A percentile compares a stretch with the other conserved stretches of the same genome.
Conservation (phyloP, 2,113 vertebrate genomes). For the Atlantisia rogersi region DNA sequence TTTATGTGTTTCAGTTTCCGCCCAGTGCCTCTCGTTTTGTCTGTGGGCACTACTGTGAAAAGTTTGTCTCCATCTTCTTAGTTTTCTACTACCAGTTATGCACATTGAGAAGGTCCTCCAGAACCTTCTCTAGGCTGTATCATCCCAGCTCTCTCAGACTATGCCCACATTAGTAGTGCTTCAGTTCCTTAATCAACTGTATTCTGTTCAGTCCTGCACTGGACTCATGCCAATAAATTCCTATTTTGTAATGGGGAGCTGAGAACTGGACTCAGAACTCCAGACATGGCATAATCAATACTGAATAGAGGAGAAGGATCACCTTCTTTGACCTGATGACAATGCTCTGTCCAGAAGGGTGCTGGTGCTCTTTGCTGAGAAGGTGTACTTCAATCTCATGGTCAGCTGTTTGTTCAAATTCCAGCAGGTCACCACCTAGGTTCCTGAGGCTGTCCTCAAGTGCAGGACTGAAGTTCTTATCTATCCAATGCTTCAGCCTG, state of each 20-base stretch:
- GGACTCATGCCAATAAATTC: neutral
- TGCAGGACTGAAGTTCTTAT: neutral
- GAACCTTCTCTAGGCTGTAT: neutral
- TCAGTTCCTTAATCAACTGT: neutral
- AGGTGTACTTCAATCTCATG: neutral
- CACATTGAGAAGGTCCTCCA: neutral
- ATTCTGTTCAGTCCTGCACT: neutral
- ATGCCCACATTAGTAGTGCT: neutral
- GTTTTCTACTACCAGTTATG: neutral
- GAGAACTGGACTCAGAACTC: neutral
- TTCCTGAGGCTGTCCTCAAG: neutral
- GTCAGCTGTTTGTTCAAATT: neutral
- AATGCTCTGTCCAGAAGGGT: neutral
- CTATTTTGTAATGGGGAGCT: neutral
- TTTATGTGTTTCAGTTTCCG: neutral
- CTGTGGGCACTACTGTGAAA: neutral
- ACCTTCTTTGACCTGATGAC: neutral
- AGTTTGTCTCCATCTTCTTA: neutral
- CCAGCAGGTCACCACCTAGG: accelerated
- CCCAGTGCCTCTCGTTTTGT: neutral
- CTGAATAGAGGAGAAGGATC: neutral
- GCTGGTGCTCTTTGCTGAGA: neutral
- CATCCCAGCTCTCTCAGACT: neutral
- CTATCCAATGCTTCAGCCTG: neutral
- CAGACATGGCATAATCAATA: neutral